Percentiles rank a stretch among this genome's conserved stretches.
phyloP scores from a whole-genome alignment of 2,888 invertebrate genomes.

The Leptogaster cylindrica region DNA sequence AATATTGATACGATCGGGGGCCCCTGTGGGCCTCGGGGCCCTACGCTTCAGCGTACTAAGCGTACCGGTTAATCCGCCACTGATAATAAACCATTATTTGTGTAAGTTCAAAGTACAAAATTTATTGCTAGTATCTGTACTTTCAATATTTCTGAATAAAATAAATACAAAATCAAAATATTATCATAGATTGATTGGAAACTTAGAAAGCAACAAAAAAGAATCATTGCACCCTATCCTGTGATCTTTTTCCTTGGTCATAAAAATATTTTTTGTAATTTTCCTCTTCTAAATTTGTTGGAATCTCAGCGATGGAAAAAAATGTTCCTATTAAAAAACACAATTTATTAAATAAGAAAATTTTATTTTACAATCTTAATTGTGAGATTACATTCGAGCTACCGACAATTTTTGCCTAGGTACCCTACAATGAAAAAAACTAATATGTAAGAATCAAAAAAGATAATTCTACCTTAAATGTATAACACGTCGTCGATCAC shows the following conservation, averaged over 20 bases:
- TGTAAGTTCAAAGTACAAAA: conserved; percentile 34
- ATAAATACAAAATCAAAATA: not conserved
- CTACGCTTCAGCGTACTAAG: too few relatives aligned
- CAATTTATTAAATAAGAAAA: not conserved
- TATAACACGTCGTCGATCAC: conserved; percentile 74
- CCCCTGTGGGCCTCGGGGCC: too few relatives aligned
- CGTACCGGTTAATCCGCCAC: too few relatives aligned
- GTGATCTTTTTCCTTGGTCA: too few relatives aligned
- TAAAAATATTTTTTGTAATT: not conserved
- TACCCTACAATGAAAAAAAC: conserved; percentile 52
- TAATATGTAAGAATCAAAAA: not conserved
- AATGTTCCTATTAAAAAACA: not conserved
- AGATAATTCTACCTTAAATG: conserved; percentile 65
- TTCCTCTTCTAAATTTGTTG: not conserved
- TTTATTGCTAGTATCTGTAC: conserved; percentile 6
- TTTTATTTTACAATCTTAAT: not conserved
- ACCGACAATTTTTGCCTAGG: conserved; percentile 61
- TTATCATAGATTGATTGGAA: not conserved
- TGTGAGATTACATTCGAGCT: conserved; percentile 54
- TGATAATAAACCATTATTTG: too few relatives aligned
- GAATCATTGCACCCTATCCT: not conserved
- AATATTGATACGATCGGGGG: too few relatives aligned
- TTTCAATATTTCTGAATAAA: conserved; percentile 20
- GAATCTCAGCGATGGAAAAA: not conserved
- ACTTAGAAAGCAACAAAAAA: not conserved